Base-by-base conservation (phyloP, 30 jellyfish, hydroid and myxozoan species). In the Hydractinia echinata region DNA sequence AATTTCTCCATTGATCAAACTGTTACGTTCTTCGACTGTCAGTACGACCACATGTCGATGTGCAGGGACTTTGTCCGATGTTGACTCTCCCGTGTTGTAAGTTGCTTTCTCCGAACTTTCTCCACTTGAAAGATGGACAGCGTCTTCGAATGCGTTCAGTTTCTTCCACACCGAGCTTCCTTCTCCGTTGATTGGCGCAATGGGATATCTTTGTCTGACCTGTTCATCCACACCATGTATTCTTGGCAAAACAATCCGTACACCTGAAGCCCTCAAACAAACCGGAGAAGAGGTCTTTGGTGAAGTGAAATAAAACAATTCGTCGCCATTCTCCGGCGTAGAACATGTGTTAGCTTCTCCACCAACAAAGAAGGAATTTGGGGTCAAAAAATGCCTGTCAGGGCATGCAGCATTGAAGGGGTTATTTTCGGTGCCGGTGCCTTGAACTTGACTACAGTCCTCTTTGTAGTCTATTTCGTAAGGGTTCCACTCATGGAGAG, bases 371-470 rank as follows among this genome's bases (percentile, higher is more conserved):
- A 71, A 30, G 0, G 55, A 20, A 19, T 71, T 54, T 71, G 81
- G 81, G 10, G 81, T 71, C 50, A 54, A 0, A 6, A 71, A 71
- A 15, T 19, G 50, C 50, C 81, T 54, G n/a, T 71, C 81, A 50
- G 81, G 81, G n/a, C 81, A 71, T 8, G 81, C n/a, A 8, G 81
- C 81, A 71, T 71, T 58, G 52, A 71, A 71, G 10, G 81, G 81
- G 50, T 19, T 1, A 19, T 13, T 52, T 19, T 7, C 81, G 50
- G 55, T 71, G 10, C 81, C 81, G 18, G 44, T 20, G 10, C 81
- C 81, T n/a, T 50, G 44, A 4, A 71, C 66, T 7, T 71, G 60
- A 71, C 10, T 7, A 3, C 81, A 71, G 61, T 71, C 81, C 30
- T 71, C 81, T 71, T 19, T 71, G n/a, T 71, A 58, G 8, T 54